Conservation (phyloP, 2,797 vertebrate species). For the Liasis olivaceus region DNA sequence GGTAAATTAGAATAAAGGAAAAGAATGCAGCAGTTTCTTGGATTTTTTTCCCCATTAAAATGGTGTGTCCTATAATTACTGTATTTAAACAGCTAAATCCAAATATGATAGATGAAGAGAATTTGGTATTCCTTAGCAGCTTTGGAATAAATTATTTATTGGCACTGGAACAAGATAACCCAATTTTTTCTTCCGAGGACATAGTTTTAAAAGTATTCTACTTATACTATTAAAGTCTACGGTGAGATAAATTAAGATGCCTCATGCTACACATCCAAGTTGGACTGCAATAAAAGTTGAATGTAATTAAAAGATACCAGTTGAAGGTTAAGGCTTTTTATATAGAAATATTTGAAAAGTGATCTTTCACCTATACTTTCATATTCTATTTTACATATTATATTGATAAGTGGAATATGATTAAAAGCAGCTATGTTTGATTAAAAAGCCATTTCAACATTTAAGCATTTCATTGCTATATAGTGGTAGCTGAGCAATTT, state of each 20-base stretch:
- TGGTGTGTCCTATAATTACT: not conserved
- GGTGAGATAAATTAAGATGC: not conserved
- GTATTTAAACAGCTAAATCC: not conserved
- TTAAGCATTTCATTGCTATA: not conserved
- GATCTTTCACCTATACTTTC: not conserved
- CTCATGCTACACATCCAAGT: not conserved
- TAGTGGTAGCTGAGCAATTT: no score
- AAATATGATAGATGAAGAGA: not conserved
- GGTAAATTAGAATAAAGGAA: slow-evolving; percentile 67
- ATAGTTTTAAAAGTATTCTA: not conserved
- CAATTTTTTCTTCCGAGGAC: not conserved
- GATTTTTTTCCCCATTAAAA: slow-evolving; percentile 21
- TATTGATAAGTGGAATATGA: not conserved
- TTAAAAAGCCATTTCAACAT: not conserved
- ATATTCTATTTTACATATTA: not conserved
- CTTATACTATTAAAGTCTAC: not conserved
- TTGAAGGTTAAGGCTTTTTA: not conserved
- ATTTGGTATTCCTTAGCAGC: not conserved
- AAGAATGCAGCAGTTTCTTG: slow-evolving; percentile 53
- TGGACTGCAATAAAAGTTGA: not conserved
- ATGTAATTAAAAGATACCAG: not conserved
- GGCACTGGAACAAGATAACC: not conserved
- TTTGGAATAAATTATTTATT: not conserved
- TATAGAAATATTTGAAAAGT: not conserved
- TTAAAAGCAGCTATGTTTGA: not conserved